Evolutionary conservation across 2,797 vertebrate genomes (phyloP).

Genomic region (Botia kubotai): DNA sequence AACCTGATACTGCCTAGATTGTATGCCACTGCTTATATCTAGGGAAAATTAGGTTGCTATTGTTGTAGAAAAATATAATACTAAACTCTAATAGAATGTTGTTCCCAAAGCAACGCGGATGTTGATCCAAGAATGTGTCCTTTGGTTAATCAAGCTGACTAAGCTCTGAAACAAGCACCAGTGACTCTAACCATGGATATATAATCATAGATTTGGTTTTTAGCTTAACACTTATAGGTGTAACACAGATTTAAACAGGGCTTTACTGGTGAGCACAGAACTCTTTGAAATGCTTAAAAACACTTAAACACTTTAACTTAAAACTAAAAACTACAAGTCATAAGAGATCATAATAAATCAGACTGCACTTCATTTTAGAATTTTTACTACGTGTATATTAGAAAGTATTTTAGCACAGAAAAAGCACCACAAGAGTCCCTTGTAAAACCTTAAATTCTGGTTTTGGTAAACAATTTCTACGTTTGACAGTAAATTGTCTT

Average conservation of each 20-base stretch:
- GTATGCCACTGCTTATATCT: not conserved
- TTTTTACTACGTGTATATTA: no score
- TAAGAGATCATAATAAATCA: no score
- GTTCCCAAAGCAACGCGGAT: not conserved
- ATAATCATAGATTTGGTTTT: not conserved
- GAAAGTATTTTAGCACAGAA: no score
- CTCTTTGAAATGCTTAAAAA: constrained; percentile 10
- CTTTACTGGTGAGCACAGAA: constrained; percentile 5
- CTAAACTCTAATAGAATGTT: not conserved
- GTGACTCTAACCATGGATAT: not conserved
- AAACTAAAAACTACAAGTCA: no score
- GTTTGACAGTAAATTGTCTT: no score
- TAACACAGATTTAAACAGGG: not conserved
- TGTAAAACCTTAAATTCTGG: no score
- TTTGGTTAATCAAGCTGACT: not conserved
- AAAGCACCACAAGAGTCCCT: no score
- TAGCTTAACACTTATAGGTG: not conserved
- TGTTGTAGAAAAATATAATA: not conserved
- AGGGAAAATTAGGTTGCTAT: not conserved
- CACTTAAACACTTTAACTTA: no score
- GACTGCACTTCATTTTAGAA: no score
- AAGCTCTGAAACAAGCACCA: not conserved
- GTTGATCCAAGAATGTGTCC: not conserved
- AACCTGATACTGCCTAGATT: not conserved
- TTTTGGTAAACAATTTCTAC: no score